These are phyloP conservation scores for Papilio elwesi DNA, from an alignment of 2,888 invertebrate species.

Conservation along the genomic window DNA sequence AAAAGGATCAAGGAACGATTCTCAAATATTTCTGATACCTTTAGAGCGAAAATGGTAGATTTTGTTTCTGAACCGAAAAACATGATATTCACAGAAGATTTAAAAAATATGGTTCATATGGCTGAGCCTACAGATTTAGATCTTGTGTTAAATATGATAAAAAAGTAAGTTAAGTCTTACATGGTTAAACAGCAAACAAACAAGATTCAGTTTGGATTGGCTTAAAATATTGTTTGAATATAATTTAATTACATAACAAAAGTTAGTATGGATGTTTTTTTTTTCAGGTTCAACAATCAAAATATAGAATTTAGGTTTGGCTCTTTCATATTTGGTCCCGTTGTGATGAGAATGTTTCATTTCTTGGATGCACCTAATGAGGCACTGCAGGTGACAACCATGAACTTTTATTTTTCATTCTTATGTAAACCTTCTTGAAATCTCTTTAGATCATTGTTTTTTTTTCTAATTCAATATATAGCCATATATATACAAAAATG, in stretches of 20 bases:
- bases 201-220: background rate
- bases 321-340: constrained; percentile 92
- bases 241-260: no score
- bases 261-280: background rate
- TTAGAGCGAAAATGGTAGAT: constrained; percentile 88
- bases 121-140: constrained; percentile 86
- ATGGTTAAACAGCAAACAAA: background rate
- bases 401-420: background rate
- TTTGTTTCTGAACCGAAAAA: constrained; percentile 83
- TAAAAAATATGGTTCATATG: constrained; percentile 91
- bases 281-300: constrained; percentile 88
- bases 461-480: constrained; percentile 12
- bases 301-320: constrained; percentile 89
- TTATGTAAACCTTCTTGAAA: background rate
- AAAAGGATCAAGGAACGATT: constrained; percentile 85
- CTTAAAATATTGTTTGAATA: background rate
- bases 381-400: constrained; percentile 82
- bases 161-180: constrained; percentile 78
- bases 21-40: constrained; percentile 85
- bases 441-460: background rate
- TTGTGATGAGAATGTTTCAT: constrained; percentile 91
- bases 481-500: no score
- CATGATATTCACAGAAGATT: constrained; percentile 93
- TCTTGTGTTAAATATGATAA: constrained; percentile 87
- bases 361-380: constrained; percentile 87